phyloP scores from a whole-genome alignment of 1,140 invertebrate species.

The Brachionus asplanchnoidis region DNA sequence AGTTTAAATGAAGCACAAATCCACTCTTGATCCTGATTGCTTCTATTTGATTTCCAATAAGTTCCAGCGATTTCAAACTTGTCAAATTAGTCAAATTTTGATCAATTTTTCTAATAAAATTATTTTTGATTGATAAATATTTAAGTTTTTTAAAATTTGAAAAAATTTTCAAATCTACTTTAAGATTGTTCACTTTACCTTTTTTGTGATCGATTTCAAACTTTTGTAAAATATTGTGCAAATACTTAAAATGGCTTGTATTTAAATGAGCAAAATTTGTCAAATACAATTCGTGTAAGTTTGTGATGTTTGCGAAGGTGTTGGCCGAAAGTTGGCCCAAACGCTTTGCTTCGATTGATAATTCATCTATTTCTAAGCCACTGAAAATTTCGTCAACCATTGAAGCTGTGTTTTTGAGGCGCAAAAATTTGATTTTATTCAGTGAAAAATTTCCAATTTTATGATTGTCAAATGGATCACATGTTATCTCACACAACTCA shows the following conservation, averaged over 20 bases:
- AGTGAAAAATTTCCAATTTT: neutral
- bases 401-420: neutral
- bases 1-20: neutral
- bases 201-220: neutral
- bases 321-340: neutral
- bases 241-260: neutral
- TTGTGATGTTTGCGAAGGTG: neutral
- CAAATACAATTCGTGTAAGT: neutral
- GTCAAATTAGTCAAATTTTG: neutral
- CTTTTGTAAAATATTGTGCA: neutral
- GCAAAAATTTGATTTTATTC: neutral
- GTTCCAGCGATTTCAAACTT: neutral
- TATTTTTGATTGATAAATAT: neutral
- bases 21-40: neutral
- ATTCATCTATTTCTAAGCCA: neutral
- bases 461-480: neutral
- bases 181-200: neutral
- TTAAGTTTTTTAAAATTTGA: neutral
- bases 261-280: neutral
- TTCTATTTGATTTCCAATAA: neutral
- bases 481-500: neutral
- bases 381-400: neutral
- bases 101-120: neutral
- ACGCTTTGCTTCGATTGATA: neutral
- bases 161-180: neutral